Base-by-base conservation (phyloP, 2,113 vertebrate species). In the Lasiurus cinereus region DNA sequence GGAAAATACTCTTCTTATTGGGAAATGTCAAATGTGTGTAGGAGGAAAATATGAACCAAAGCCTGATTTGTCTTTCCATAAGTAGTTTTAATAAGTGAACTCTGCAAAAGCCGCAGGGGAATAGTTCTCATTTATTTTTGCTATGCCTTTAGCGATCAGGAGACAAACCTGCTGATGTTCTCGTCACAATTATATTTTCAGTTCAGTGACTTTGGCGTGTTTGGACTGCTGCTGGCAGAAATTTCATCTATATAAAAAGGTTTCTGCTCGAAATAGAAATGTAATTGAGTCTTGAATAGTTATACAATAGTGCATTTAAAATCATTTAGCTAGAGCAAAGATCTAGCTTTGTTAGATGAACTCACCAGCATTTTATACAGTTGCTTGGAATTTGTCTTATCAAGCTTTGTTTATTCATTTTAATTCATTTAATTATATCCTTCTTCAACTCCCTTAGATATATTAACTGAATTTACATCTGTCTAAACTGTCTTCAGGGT, bases 161-260 rank as follows among this genome's bases (percentile, higher is more conserved):
- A 96, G 93, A 90, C 66, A 96, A 77, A 89, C 88, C 70, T 94
- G 52, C 78, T 86, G 97, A 96, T 95, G 91, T 80, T 95, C 66
- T 95, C 52, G 2, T 96, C 85, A 90, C 15, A 96, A 5, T 87
- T 92, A 22, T 56, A 84, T 89, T 96, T 96, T 97, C 95, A 97
- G 92, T 97, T 97, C 96, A 96, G 92, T 97, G 94, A 97, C 93
- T 97, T 88, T 97, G 92, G 92, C 97, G 83, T 94, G 91, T 97
- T 96, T 97, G 90, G 82, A 93, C 94, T 97, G 94, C 91, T 97
- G 72, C 96, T 97, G 97, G 91, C 93, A 98, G 78, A 73, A 95
- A 74, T 97, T 97, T 96, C 86, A 77, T 97, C 69, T 95, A 88
- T 90, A 67, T 97, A 93, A 98, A 97, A 98, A 94, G 92, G 72